A percentile compares a stretch with the other conserved stretches of the same genome.
Evolutionary conservation across 2,113 vertebrate species (phyloP).

Genomic region (Regulus satrapa): DNA sequence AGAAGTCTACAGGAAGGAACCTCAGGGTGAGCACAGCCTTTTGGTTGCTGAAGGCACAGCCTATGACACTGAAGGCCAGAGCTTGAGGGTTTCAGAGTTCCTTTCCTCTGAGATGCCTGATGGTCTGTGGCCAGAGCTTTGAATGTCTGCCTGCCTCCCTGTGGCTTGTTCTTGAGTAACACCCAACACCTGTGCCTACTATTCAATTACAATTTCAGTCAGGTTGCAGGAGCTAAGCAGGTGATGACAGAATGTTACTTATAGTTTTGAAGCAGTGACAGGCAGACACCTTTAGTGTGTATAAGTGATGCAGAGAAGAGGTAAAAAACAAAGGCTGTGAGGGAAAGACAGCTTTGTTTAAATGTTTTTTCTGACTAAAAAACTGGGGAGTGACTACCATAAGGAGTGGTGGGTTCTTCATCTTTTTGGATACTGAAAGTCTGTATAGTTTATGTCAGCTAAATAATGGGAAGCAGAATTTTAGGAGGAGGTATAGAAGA

Average conservation of each 20-base stretch:
- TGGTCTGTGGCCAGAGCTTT: neutral
- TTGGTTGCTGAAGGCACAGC: neutral
- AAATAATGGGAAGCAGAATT: neutral
- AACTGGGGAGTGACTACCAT: rapidly evolving
- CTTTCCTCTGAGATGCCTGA: neutral
- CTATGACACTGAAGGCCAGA: rapidly evolving
- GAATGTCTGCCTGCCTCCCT: neutral
- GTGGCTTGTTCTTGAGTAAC: neutral
- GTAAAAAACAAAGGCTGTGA: neutral
- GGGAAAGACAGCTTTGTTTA: neutral
- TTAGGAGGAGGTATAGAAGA: neutral
- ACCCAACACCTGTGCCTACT: neutral
- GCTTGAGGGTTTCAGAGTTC: neutral
- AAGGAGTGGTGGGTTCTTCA: neutral
- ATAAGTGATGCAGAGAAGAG: neutral
- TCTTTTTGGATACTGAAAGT: neutral
- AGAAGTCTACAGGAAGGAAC: neutral
- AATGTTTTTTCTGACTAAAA: neutral
- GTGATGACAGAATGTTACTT: neutral
- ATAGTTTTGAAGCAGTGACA: neutral
- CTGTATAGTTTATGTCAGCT: neutral
- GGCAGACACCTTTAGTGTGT: neutral
- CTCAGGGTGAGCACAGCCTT: neutral
- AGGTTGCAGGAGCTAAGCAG: neutral
- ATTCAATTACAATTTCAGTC: neutral